Percentiles rank a stretch among this genome's conserved stretches.
phyloP scores from a whole-genome alignment of 2,797 vertebrate genomes.

The Chaenodraco wilsoni region DNA sequence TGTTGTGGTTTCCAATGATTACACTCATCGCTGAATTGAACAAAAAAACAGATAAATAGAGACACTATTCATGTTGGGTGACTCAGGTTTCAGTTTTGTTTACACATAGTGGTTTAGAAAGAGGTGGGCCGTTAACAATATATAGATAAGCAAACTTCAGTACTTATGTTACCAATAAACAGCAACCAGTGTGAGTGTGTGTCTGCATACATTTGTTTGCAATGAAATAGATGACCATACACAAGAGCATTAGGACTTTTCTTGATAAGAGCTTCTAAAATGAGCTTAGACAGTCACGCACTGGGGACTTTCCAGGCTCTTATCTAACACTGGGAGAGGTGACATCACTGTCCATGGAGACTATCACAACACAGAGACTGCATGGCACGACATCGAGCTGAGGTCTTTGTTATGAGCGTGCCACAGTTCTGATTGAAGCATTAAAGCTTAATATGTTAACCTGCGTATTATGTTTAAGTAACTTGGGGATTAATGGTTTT shows the following conservation, averaged over 20 bases:
- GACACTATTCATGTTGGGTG: background rate
- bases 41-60: background rate
- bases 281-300: slow-evolving; percentile 34
- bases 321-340: slow-evolving; percentile 51
- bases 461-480: background rate
- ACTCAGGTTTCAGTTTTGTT: slow-evolving; percentile 20
- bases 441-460: background rate
- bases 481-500: too few relatives aligned
- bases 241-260: background rate
- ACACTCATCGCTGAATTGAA: slow-evolving; percentile 1
- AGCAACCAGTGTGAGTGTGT: background rate
- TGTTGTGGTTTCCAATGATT: slow-evolving; percentile 19
- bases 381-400: slow-evolving; percentile 3
- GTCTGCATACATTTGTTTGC: background rate
- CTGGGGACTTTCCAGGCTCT: slow-evolving; percentile 56
- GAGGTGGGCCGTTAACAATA: background rate
- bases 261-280: slow-evolving; percentile 34
- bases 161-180: background rate
- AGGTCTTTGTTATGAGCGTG: background rate
- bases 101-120: slow-evolving; percentile 8
- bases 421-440: background rate
- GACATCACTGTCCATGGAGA: slow-evolving; percentile 58
- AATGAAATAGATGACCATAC: slow-evolving; percentile 14
- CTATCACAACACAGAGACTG: slow-evolving; percentile 8
- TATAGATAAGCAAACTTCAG: background rate